A percentile compares a stretch with the other conserved stretches of the same genome.
These are phyloP conservation scores for Tragopan temminckii DNA, from an alignment of 2,797 vertebrate genomes.

Conservation along the genomic window DNA sequence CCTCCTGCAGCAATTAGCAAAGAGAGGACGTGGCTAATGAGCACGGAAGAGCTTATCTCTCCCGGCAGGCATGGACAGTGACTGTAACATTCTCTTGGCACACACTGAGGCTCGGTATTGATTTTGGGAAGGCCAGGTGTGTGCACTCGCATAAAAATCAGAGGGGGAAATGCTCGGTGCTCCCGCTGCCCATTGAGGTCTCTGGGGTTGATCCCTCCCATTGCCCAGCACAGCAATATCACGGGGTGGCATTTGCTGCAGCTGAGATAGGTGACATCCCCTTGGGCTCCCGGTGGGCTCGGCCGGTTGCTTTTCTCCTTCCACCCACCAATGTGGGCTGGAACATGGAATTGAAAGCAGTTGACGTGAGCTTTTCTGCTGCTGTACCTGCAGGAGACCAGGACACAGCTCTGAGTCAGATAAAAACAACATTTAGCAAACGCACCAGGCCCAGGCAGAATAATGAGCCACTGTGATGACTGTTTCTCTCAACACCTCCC, in stretches of 20 bases:
- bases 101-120: background rate
- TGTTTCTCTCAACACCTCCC: background rate
- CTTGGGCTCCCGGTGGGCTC: background rate
- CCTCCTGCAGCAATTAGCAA: slow-evolving; percentile 31
- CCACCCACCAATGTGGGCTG: background rate
- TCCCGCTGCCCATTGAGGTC: background rate
- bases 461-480: background rate
- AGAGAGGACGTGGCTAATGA: slow-evolving; percentile 24
- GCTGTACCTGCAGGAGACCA: slow-evolving; percentile 55
- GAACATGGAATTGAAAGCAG: slow-evolving; percentile 12
- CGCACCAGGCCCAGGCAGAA: background rate
- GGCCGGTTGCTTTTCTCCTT: background rate
- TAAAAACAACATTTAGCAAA: slow-evolving; percentile 22
- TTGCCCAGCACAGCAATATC: rapidly evolving
- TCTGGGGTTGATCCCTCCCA: rapidly evolving
- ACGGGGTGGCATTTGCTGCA: background rate
- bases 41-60: slow-evolving; percentile 12
- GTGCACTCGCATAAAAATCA: background rate
- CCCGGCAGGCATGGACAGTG: background rate
- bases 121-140: background rate
- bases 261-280: background rate
- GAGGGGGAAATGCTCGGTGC: background rate
- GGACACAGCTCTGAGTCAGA: slow-evolving; percentile 49
- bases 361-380: slow-evolving; percentile 19
- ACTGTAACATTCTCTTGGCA: background rate